These are phyloP conservation scores for Dromas ardeola DNA, from an alignment of 2,113 vertebrate genomes.

Conservation along the genomic window DNA sequence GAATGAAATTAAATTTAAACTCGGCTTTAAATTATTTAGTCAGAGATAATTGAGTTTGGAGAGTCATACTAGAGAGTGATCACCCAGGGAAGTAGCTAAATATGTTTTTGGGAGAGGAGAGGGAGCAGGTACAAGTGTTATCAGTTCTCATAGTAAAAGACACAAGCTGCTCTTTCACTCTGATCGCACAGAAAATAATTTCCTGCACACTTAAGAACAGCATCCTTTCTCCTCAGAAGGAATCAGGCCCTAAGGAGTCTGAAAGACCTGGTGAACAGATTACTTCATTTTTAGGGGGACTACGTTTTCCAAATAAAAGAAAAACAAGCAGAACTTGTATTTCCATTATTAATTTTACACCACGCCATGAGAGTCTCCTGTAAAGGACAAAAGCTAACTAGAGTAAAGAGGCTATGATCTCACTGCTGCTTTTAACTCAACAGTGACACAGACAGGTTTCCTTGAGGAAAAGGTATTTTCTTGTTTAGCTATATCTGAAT, in stretches of 20 bases:
- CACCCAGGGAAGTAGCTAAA: background rate
- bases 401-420: background rate
- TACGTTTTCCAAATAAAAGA: background rate
- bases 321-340: background rate
- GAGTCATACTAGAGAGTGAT: background rate
- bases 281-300: background rate
- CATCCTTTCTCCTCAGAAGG: background rate
- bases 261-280: background rate
- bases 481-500: background rate
- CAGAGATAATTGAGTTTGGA: constrained; percentile 2
- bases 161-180: background rate
- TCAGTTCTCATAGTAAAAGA: background rate
- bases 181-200: fast-evolving
- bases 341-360: background rate
- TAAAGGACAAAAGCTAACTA: background rate
- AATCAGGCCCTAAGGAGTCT: background rate
- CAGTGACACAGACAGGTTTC: background rate
- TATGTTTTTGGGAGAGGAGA: background rate
- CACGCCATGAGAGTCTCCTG: background rate
- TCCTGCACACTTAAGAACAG: fast-evolving
- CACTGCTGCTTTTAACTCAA: background rate
- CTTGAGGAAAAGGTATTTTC: background rate
- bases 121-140: background rate
- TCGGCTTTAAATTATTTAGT: constrained; percentile 29
- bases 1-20: constrained; percentile 17